A percentile compares a stretch with the other conserved stretches of the same genome.
phyloP scores from a whole-genome alignment of 2,113 vertebrate species.

The Oncorhynchus tshawytscha region DNA sequence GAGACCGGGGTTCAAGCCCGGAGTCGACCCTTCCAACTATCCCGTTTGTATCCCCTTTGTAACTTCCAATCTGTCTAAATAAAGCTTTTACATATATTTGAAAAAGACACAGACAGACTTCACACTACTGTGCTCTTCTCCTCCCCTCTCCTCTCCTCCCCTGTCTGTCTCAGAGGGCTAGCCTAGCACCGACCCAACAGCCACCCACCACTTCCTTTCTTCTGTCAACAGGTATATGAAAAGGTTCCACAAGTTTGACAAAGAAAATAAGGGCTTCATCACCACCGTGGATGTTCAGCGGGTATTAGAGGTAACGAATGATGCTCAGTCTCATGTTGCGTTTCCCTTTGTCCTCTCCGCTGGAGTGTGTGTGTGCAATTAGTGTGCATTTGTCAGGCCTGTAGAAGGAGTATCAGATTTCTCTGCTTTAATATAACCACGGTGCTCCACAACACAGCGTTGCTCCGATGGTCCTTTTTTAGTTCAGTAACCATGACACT shows the following conservation, averaged over 20 bases:
- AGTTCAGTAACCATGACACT: conserved; percentile 67
- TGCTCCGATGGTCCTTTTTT: conserved; percentile 53
- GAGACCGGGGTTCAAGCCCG: no score
- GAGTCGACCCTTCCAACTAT: no score
- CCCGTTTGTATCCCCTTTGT: no score
- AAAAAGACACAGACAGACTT: no score
- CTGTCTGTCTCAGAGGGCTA: neutral
- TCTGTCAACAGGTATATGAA: conserved; percentile 73
- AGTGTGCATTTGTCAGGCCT: neutral
- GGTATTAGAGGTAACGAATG: conserved; percentile 75
- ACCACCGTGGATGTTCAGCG: conserved; percentile 80
- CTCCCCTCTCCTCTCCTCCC: neutral
- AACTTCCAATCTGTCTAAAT: no score
- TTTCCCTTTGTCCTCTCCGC: conserved; percentile 18
- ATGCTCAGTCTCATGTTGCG: conserved; percentile 16
- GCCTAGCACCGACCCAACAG: neutral
- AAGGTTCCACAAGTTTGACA: conserved; percentile 81
- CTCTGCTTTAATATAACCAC: no score
- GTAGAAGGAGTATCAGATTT: no score
- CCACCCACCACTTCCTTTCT: neutral
- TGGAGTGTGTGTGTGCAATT: conserved; percentile 28
- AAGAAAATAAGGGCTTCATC: conserved; percentile 83
- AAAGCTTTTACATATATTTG: no score
- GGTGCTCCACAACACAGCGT: no score
- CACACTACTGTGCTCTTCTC: no score